Evolutionary conservation across 2,113 vertebrate species (phyloP).

Genomic region (Erythrocebus patas): DNA sequence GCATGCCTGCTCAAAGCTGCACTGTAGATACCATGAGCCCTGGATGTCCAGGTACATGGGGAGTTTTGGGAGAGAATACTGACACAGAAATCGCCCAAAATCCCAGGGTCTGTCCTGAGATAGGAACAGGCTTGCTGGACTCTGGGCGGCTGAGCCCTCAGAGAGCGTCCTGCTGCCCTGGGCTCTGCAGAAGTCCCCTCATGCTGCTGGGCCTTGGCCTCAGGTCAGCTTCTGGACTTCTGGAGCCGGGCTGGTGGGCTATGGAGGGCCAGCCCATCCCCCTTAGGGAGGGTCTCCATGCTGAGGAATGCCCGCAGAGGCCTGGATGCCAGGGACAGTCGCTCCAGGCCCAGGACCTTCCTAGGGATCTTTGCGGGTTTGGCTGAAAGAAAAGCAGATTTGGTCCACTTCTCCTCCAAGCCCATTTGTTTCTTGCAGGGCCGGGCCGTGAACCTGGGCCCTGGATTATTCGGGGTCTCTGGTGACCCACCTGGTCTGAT

Average conservation of each 20-base stretch:
- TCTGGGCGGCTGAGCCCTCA: neutral
- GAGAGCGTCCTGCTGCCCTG: neutral
- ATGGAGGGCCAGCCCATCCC: neutral
- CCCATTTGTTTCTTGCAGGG: neutral
- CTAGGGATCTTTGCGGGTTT: neutral
- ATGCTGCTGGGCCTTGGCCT: neutral
- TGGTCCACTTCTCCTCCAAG: neutral
- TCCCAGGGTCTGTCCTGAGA: neutral
- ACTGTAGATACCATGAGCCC: neutral
- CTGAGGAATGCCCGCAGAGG: neutral
- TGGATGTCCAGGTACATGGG: neutral
- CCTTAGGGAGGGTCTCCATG: neutral
- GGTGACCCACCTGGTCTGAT: neutral
- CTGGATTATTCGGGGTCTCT: neutral
- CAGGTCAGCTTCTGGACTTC: neutral
- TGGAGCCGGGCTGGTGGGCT: neutral
- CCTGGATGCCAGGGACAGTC: neutral
- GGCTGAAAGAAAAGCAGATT: neutral
- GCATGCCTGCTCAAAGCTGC: neutral
- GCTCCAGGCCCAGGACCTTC: neutral
- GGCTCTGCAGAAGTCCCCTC: neutral
- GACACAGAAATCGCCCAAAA: neutral
- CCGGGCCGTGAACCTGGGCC: neutral
- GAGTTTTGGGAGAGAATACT: neutral
- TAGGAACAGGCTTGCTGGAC: neutral